A percentile compares a stretch with the other conserved stretches of the same genome.
phyloP scores from a whole-genome alignment of 1,140 invertebrate species.

The Thaumetopoea pityocampa region DNA sequence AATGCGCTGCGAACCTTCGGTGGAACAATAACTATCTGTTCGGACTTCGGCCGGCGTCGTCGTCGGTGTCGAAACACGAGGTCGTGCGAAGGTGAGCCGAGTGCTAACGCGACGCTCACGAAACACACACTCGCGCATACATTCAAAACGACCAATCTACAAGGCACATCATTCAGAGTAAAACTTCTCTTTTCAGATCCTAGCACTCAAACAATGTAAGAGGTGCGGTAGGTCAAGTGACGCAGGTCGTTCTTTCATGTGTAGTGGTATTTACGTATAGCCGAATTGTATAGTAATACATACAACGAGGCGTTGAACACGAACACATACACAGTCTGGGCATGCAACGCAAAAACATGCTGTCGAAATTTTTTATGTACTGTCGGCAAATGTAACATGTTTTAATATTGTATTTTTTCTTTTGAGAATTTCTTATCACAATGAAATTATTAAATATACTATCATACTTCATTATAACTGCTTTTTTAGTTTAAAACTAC shows the following conservation, averaged over 20 bases:
- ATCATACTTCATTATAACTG: too few species aligned
- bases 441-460: too few species aligned
- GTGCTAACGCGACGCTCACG: constrained; percentile 54
- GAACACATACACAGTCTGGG: constrained; percentile 29
- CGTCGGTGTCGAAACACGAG: constrained; percentile 62
- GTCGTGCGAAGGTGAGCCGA: constrained; percentile 67
- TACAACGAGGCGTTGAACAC: constrained; percentile 26
- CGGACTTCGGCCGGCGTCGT: too few species aligned
- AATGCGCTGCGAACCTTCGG: constrained; percentile 54
- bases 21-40: constrained; percentile 64
- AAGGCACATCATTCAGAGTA: neutral
- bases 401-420: constrained; percentile 12
- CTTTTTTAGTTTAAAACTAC: too few species aligned
- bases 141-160: constrained; percentile 19
- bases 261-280: constrained; percentile 31
- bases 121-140: constrained; percentile 29
- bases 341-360: constrained; percentile 54
- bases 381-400: constrained; percentile 29
- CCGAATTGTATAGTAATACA: constrained; percentile 17
- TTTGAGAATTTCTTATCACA: too few species aligned
- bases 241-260: constrained; percentile 14
- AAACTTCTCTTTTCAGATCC: neutral
- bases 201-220: neutral
- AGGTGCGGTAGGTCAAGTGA: constrained; percentile 18
- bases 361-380: constrained; percentile 51